Percentiles rank a stretch among this genome's conserved stretches.
Evolutionary conservation across 2,113 vertebrate species (phyloP).

Genomic region (Candoia aspera): DNA sequence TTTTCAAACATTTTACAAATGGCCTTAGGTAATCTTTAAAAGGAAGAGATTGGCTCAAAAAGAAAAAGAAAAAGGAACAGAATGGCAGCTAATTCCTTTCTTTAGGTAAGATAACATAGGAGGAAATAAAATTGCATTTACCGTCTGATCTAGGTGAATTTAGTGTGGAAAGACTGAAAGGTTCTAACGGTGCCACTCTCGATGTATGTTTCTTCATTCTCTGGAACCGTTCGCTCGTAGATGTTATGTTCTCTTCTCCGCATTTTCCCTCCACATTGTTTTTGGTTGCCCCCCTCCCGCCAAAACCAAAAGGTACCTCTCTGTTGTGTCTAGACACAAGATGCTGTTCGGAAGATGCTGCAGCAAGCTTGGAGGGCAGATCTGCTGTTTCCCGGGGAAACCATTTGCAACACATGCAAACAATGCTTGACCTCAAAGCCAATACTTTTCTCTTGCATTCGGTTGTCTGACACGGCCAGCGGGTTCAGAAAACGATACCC

Average conservation of each 20-base stretch:
- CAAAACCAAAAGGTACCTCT: constrained; percentile 40
- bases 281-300: constrained; percentile 8
- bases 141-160: constrained; percentile 77
- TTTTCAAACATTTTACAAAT: not conserved
- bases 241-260: constrained; percentile 28
- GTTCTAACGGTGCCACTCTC: constrained; percentile 80
- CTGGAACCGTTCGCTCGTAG: constrained; percentile 39
- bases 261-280: constrained; percentile 50
- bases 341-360: constrained; percentile 59
- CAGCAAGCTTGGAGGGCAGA: constrained; percentile 59
- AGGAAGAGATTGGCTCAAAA: not conserved
- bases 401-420: constrained; percentile 69
- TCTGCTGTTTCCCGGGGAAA: constrained; percentile 76
- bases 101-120: not conserved
- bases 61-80: not conserved
- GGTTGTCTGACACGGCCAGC: constrained; percentile 32
- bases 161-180: constrained; percentile 78
- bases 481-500: constrained; percentile 41
- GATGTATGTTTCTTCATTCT: constrained; percentile 88
- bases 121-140: constrained; percentile 53
- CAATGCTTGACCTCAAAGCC: constrained; percentile 68
- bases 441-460: constrained; percentile 53
- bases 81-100: not conserved
- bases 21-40: not conserved
- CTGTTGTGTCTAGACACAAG: constrained; percentile 41